Conservation (phyloP, 2,113 vertebrate genomes). For the Platanista minor region DNA sequence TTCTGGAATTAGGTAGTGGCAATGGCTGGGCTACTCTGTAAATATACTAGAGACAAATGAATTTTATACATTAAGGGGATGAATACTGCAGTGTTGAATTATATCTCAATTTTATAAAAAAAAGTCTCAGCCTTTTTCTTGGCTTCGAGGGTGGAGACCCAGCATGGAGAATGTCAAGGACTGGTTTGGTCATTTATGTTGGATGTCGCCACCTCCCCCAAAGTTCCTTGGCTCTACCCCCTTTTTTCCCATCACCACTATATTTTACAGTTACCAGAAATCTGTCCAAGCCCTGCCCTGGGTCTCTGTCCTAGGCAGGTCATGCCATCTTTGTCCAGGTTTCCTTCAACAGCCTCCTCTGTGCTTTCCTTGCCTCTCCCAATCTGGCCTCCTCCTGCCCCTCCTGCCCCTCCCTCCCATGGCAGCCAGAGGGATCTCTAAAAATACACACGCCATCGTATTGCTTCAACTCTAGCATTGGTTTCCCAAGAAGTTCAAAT, state of each 20-base stretch:
- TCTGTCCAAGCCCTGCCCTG: background rate
- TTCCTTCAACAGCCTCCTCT: background rate
- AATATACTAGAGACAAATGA: background rate
- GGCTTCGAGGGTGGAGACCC: background rate
- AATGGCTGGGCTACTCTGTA: background rate
- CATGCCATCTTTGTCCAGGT: background rate
- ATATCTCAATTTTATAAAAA: background rate
- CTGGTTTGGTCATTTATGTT: rapidly evolving
- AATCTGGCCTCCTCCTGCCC: background rate
- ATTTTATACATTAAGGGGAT: rapidly evolving
- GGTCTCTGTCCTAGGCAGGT: background rate
- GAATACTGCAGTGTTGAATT: background rate
- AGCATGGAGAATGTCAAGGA: background rate
- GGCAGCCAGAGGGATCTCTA: background rate
- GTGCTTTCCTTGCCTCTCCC: background rate
- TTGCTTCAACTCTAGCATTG: background rate
- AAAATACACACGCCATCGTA: background rate
- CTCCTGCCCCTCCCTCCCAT: background rate
- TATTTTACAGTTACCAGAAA: background rate
- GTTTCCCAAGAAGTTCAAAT: background rate
- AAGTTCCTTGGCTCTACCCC: background rate
- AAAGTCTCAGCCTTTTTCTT: background rate
- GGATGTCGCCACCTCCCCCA: background rate
- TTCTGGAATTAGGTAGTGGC: background rate
- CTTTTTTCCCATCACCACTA: background rate